These are phyloP conservation scores for Acropternis orthonyx DNA, from an alignment of 2,797 vertebrate species.

Conservation along the genomic window DNA sequence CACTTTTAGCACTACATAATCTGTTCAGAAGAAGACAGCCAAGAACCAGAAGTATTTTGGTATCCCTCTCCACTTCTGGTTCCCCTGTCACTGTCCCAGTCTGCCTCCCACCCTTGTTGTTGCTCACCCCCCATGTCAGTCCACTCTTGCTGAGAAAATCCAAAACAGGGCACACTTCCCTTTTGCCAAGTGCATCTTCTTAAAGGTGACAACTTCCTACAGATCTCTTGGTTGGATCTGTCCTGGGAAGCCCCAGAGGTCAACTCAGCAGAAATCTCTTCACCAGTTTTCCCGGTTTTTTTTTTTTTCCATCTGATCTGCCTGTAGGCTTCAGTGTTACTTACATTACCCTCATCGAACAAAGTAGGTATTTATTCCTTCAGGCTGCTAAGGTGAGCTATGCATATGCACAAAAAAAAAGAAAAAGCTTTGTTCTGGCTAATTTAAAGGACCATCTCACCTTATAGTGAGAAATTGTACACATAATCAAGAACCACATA, in stretches of 20 bases:
- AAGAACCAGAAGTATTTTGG: background rate
- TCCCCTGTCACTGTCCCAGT: fast-evolving
- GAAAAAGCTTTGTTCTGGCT: background rate
- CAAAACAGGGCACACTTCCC: background rate
- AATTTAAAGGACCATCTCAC: background rate
- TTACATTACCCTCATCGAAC: background rate
- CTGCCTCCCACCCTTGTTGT: fast-evolving
- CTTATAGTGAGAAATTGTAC: background rate
- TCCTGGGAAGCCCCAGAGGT: background rate
- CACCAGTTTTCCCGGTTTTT: background rate
- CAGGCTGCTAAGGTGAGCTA: background rate
- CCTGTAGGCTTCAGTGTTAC: background rate
- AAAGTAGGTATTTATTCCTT: background rate
- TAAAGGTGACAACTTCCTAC: background rate
- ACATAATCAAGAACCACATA: background rate
- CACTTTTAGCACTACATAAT: background rate
- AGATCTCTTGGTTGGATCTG: background rate
- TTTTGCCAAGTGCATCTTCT: background rate
- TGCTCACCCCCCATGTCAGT: fast-evolving
- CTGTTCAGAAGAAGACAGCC: background rate
- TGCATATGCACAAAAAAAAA: background rate
- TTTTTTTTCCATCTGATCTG: background rate
- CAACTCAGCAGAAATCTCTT: background rate
- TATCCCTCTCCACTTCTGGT: background rate
- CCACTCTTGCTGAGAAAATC: background rate